A percentile compares a stretch with the other conserved stretches of the same genome.
These are phyloP conservation scores for Caenorhabditis sulstoni DNA, from an alignment of 2,888 invertebrate species.

Conservation along the genomic window DNA sequence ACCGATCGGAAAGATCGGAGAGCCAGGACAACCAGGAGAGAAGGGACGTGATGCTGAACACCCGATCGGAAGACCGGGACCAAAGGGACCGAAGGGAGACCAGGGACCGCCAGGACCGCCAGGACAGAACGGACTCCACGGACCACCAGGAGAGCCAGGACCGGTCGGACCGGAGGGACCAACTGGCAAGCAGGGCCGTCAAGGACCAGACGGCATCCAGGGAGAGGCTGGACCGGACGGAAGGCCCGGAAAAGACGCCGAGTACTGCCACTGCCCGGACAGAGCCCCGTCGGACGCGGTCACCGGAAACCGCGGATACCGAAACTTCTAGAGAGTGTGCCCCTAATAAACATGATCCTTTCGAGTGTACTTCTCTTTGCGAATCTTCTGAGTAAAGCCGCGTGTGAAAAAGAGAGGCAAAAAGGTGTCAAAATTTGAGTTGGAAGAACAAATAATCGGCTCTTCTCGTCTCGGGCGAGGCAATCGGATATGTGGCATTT, in stretches of 20 bases:
- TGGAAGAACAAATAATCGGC: slow-evolving; percentile 48
- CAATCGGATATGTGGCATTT: slow-evolving; percentile 35
- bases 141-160: slow-evolving; percentile 77
- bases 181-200: slow-evolving; percentile 69
- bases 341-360: slow-evolving; percentile 29
- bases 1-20: slow-evolving; percentile 77
- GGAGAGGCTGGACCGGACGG: slow-evolving; percentile 75
- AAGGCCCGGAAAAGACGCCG: slow-evolving; percentile 78
- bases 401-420: slow-evolving; percentile 38
- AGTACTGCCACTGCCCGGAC: slow-evolving; percentile 73
- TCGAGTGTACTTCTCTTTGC: background rate
- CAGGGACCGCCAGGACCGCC: slow-evolving; percentile 76
- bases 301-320: slow-evolving; percentile 56
- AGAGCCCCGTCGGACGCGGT: slow-evolving; percentile 54
- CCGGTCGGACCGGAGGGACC: slow-evolving; percentile 70
- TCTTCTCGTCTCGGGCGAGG: background rate
- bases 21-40: slow-evolving; percentile 78
- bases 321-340: slow-evolving; percentile 48
- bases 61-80: slow-evolving; percentile 79
- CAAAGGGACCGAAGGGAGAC: slow-evolving; percentile 76
- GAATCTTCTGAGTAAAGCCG: too few relatives aligned
- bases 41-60: slow-evolving; percentile 79
- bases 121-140: slow-evolving; percentile 76
- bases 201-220: slow-evolving; percentile 69
- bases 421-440: slow-evolving; percentile 55